Conservation (phyloP, 2,113 vertebrate genomes). For the Coptodon bakossiorum region DNA sequence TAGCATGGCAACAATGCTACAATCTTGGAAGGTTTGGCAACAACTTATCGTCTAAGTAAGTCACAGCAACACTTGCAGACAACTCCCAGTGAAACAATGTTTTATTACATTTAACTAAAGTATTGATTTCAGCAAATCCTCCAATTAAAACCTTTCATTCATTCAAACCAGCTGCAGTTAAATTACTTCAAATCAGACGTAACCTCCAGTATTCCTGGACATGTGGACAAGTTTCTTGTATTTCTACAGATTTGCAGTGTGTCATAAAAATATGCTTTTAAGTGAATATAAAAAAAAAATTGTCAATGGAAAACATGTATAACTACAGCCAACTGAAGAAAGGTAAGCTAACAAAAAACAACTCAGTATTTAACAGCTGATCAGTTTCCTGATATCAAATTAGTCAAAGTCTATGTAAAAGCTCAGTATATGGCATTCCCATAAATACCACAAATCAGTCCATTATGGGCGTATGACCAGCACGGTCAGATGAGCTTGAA, state of each 20-base stretch:
- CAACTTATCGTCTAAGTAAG: not conserved
- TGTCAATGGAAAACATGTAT: constrained; percentile 56
- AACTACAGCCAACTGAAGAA: constrained; percentile 52
- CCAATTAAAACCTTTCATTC: constrained; percentile 6
- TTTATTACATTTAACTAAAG: constrained; percentile 42
- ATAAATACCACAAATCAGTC: not conserved
- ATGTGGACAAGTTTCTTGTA: not conserved
- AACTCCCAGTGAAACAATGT: not conserved
- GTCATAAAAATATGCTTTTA: constrained; percentile 26
- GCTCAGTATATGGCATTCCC: constrained; percentile 11
- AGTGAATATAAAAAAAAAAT: constrained; percentile 43
- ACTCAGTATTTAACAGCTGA: not conserved
- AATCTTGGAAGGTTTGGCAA: not conserved
- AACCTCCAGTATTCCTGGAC: not conserved
- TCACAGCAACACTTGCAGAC: not conserved
- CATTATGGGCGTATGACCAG: not conserved
- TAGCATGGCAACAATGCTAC: not conserved
- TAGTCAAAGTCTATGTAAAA: not conserved
- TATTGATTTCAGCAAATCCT: not conserved
- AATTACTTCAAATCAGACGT: not conserved
- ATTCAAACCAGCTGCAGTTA: not conserved
- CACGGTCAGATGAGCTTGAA: not conserved
- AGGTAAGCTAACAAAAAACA: constrained; percentile 11
- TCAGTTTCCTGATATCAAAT: constrained; percentile 17
- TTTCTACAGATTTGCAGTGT: not conserved